Evolutionary conservation across 1,140 invertebrate species (phyloP), one percentile per base, ranked within the genome.

Genomic region (Cherax quadricarinatus): DNA sequence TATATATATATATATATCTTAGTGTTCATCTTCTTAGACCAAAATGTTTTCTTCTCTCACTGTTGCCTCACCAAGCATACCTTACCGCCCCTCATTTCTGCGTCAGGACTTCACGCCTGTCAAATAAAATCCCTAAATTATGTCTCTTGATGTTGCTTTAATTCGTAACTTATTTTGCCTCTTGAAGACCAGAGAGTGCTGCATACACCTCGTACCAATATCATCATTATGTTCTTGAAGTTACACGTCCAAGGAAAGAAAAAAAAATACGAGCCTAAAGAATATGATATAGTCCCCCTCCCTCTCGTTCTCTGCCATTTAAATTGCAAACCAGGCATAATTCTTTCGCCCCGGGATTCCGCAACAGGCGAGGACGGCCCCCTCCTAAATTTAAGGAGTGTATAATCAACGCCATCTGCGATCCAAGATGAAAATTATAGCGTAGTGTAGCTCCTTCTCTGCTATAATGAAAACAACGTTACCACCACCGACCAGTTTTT

Each of bases 361-460:
- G 85, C 90, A 91, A 24, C 84, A 86, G 90, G 90, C 90, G 86
- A 91, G 90, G 70, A 91, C 90, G 90, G 30, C 90, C 90, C 90
- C 90, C 84, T 91, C 85, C 75, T 91, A 91, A 91, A 91, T 91
- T 91, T 91, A 53, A 84, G 57, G 84, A 81, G 83, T 84, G 87
- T 91, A 91, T 91, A 91, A 91, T 91, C 90, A 91, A 91, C 90
- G 90, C 90, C 90, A 91, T 91, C 90, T 91, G 90, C 87, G 90
- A 91, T 80, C 90, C 90, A 53, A 60, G 73, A 81, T 91, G 90
- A 86, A 91, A 91, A 91, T 91, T 91, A 91, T 91, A 79, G 84
- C 57, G 73, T n/a, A 30, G 83, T 86, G 48, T 91, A 78, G 75
- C 90, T 86, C 78, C 90, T 30, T 24, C 70, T 12, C 70, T 6